Percentiles rank a stretch among this genome's conserved stretches.
Conservation (phyloP, 2,797 vertebrate genomes). For the Micropoecilia bifurca region DNA sequence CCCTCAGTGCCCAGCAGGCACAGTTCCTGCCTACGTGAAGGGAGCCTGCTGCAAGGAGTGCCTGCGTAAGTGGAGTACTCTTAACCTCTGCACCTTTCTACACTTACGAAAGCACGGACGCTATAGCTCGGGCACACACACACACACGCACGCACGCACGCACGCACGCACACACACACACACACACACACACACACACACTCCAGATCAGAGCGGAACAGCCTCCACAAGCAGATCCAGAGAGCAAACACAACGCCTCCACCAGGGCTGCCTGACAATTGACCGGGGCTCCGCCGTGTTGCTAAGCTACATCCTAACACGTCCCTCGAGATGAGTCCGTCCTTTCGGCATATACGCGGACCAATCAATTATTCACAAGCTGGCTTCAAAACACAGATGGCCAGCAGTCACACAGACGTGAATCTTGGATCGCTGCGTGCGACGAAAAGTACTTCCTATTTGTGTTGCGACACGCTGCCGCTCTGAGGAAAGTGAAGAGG, state of each 20-base stretch:
- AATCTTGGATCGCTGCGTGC: constrained; percentile 50
- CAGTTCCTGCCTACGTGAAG: constrained; percentile 87
- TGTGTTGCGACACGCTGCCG: constrained; percentile 35
- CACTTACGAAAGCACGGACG: constrained; percentile 54
- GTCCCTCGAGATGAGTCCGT: constrained; percentile 72
- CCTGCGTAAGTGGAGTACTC: constrained; percentile 87
- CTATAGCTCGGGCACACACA: constrained; percentile 32
- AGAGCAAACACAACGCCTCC: constrained; percentile 66
- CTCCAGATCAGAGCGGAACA: constrained; percentile 30
- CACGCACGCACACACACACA: not conserved
- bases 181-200: constrained; percentile 14
- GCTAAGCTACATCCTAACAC: constrained; percentile 82
- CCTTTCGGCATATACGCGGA: constrained; percentile 77
- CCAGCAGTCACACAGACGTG: constrained; percentile 64
- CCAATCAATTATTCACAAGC: constrained; percentile 80
- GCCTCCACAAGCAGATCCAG: constrained; percentile 52
- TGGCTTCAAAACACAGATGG: constrained; percentile 76
- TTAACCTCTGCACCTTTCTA: constrained; percentile 63
- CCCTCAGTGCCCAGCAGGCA: constrained; percentile 87
- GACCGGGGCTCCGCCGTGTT: constrained; percentile 78
- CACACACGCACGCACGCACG: constrained; percentile 11
- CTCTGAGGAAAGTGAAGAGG: constrained; percentile 32
- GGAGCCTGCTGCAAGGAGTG: constrained; percentile 96
- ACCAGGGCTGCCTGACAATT: constrained; percentile 75
- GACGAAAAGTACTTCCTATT: constrained; percentile 52